Evolutionary conservation across 2,888 invertebrate species (phyloP).

Genomic region (Noctua janthina): DNA sequence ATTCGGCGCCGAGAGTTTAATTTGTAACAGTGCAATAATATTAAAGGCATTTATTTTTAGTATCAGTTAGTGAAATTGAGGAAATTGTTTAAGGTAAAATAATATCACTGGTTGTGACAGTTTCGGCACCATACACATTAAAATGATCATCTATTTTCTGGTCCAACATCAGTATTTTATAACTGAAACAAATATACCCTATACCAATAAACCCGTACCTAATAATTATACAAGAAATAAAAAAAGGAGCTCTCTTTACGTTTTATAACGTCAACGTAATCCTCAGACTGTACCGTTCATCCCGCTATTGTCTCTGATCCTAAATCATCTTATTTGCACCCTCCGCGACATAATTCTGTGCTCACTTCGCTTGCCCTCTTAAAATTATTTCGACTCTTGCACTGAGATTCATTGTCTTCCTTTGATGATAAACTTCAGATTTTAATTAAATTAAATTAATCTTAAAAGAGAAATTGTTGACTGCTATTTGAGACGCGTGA

Average conservation of each 20-base stretch:
- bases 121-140: neutral
- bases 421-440: conserved; percentile 22
- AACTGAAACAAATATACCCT: neutral
- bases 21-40: neutral
- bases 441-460: conserved; percentile 14
- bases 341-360: conserved; percentile 9
- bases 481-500: neutral
- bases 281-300: conserved; percentile 2
- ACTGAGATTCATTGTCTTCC: conserved; percentile 29
- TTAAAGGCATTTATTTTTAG: neutral
- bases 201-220: neutral
- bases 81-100: neutral
- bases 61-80: neutral
- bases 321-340: conserved; percentile 21
- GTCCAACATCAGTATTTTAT: neutral
- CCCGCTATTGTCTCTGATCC: conserved; percentile 35
- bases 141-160: neutral
- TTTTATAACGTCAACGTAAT: conserved; percentile 10
- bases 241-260: neutral
- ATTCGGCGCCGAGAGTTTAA: neutral
- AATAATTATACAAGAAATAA: neutral
- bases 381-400: conserved; percentile 33
- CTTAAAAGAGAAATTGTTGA: neutral
- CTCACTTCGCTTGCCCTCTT: conserved; percentile 19
- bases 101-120: neutral